Percentiles rank a stretch among this genome's conserved stretches.
Evolutionary conservation across 2,113 vertebrate genomes (phyloP).

Genomic region (Burhinus oedicnemus): DNA sequence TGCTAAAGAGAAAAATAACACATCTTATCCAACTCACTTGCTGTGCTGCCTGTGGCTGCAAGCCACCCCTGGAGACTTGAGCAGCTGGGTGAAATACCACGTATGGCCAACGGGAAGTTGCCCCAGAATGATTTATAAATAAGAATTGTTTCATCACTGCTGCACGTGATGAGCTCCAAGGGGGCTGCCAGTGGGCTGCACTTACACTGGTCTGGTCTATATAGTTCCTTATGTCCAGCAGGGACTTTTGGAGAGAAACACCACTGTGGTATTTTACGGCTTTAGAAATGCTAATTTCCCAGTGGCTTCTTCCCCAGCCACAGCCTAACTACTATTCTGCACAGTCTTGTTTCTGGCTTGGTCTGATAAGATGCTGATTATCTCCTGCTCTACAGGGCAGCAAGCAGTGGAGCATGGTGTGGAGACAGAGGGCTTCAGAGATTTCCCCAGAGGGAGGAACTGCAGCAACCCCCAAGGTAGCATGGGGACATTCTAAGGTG

Average conservation of each 20-base stretch:
- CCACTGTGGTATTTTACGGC: background rate
- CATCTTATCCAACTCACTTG: background rate
- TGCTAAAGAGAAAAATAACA: background rate
- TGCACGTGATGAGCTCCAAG: background rate
- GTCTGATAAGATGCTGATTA: background rate
- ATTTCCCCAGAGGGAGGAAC: background rate
- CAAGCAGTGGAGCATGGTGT: background rate
- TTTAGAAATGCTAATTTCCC: background rate
- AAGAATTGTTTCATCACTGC: background rate
- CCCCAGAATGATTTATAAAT: background rate
- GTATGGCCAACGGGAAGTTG: background rate
- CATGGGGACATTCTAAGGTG: accelerated
- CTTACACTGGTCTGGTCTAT: background rate
- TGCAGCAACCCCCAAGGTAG: background rate
- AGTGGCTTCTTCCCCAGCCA: background rate
- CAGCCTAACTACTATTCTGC: background rate
- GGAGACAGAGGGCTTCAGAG: background rate
- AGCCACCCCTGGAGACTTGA: background rate
- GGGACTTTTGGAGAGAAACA: background rate
- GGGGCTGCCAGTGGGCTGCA: background rate
- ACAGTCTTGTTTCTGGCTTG: background rate
- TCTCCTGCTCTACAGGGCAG: background rate
- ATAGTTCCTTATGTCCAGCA: background rate
- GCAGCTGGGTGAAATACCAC: background rate
- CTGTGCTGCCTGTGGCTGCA: background rate